phyloP scores from a whole-genome alignment of 1,140 invertebrate genomes.

The Hyles euphorbiae region DNA sequence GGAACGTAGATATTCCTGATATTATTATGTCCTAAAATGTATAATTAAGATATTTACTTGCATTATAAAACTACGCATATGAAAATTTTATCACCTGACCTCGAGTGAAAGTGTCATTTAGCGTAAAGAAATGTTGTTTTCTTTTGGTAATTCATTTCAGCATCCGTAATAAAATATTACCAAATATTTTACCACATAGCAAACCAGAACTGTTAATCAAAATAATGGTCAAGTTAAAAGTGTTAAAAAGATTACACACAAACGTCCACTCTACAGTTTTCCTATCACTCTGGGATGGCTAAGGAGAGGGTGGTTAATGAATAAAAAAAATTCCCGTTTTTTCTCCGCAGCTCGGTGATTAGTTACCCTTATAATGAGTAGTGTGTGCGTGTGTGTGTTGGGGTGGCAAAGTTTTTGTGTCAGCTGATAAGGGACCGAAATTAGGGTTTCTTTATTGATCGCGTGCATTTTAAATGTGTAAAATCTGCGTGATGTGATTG shows the following conservation, averaged over 20 bases:
- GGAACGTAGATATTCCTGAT: no score
- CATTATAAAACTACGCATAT: no score
- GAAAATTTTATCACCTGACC: no score
- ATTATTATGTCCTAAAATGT: no score
- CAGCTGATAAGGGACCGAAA: slow-evolving; percentile 53
- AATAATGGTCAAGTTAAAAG: no score
- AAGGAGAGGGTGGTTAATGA: slow-evolving; percentile 72
- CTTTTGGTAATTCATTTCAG: no score
- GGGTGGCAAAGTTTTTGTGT: slow-evolving; percentile 48
- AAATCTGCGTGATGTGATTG: background rate
- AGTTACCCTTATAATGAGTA: slow-evolving; percentile 72
- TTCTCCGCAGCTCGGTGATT: slow-evolving; percentile 68
- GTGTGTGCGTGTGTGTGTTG: slow-evolving; percentile 46
- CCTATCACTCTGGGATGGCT: slow-evolving; percentile 41
- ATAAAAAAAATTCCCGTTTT: slow-evolving; percentile 69
- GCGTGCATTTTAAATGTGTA: slow-evolving; percentile 10
- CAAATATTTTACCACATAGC: no score
- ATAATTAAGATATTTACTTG: no score
- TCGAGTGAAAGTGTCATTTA: no score
- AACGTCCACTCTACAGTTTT: slow-evolving; percentile 31
- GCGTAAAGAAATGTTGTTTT: no score
- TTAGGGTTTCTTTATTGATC: slow-evolving; percentile 52
- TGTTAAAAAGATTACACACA: background rate
- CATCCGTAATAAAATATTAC: no score
- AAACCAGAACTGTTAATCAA: no score